Conservation (phyloP, 2,888 invertebrate genomes). For the Thysanoteuthis rhombus region DNA sequence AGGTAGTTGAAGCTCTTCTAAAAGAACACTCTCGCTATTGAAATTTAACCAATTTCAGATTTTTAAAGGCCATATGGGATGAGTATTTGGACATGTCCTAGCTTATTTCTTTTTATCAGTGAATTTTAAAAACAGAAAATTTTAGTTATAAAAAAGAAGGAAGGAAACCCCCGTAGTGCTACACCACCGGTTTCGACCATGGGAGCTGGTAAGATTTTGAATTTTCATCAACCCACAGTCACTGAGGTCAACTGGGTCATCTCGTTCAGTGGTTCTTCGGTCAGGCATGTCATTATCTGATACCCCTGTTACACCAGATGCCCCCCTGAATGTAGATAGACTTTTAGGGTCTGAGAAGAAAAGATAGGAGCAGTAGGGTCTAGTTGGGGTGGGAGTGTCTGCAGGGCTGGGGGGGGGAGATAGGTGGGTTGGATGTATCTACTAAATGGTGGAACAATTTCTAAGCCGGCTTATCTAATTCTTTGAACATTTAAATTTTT, state of each 20-base stretch:
- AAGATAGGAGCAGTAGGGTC: not conserved
- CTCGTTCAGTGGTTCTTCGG: not conserved
- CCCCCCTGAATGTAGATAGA: not conserved
- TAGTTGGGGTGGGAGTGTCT: not conserved
- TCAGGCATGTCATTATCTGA: not conserved
- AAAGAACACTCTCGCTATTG: too few relatives aligned
- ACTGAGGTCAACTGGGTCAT: not conserved
- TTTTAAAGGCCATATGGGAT: too few relatives aligned
- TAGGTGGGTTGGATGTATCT: too few relatives aligned
- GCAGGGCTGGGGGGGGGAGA: not conserved
- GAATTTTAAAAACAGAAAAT: too few relatives aligned
- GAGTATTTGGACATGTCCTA: too few relatives aligned
- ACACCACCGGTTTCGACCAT: too few relatives aligned
- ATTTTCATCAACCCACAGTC: not conserved
- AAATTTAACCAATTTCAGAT: too few relatives aligned
- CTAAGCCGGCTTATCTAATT: not conserved
- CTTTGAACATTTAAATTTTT: not conserved
- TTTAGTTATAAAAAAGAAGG: too few relatives aligned
- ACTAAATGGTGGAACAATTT: not conserved
- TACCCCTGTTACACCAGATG: not conserved
- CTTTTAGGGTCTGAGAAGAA: not conserved
- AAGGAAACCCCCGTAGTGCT: too few relatives aligned
- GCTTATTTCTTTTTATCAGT: too few relatives aligned
- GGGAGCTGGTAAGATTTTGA: not conserved
- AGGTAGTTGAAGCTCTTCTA: too few relatives aligned